These are phyloP conservation scores for Andrena marginata DNA, from an alignment of 2,888 invertebrate genomes.

Conservation along the genomic window DNA sequence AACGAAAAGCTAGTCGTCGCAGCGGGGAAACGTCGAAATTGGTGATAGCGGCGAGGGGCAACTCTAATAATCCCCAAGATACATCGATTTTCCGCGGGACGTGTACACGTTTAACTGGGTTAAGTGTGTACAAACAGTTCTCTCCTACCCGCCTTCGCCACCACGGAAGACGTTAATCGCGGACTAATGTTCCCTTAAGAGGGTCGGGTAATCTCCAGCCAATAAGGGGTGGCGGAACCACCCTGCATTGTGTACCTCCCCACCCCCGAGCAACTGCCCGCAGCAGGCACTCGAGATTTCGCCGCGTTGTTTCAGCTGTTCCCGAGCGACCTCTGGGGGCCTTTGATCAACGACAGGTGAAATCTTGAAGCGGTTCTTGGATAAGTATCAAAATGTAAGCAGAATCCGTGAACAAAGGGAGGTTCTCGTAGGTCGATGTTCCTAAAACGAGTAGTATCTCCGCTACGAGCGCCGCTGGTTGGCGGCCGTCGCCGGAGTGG, in stretches of 20 bases:
- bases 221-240: slow-evolving; percentile 4
- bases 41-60: background rate
- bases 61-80: slow-evolving; percentile 15
- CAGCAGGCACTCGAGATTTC: slow-evolving; percentile 10
- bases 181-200: slow-evolving; percentile 28
- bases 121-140: slow-evolving; percentile 34
- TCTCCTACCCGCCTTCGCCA: slow-evolving; percentile 6
- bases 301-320: slow-evolving; percentile 7
- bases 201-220: slow-evolving; percentile 27
- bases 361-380: background rate
- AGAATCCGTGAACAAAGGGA: background rate
- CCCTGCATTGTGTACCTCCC: slow-evolving; percentile 7
- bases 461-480: no score
- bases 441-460: no score
- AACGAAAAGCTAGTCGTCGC: no score
- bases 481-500: no score
- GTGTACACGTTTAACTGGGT: slow-evolving; percentile 34
- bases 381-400: background rate
- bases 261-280: background rate
- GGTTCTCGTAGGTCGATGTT: no score
- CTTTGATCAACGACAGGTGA: slow-evolving; percentile 7
- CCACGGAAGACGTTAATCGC: slow-evolving; percentile 30
- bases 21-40: background rate
- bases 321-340: background rate
- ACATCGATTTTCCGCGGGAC: slow-evolving; percentile 15